Percentiles rank a stretch among this genome's conserved stretches.
These are phyloP conservation scores for Paedocypris sp. DNA, from an alignment of 2,113 vertebrate genomes.

Conservation along the genomic window DNA sequence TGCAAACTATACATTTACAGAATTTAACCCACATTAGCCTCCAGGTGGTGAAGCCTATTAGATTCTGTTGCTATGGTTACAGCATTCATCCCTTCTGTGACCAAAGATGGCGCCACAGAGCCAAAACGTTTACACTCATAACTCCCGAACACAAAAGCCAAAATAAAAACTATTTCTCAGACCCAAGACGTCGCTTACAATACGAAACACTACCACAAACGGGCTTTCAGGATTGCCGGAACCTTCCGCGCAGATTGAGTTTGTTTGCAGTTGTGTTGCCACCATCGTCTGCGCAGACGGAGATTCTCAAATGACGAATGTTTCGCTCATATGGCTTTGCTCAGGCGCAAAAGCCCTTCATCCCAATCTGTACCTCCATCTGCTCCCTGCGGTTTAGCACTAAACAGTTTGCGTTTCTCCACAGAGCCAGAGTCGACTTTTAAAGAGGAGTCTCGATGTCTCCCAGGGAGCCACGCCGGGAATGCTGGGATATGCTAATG, in stretches of 20 bases:
- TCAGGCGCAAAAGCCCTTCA: constrained; percentile 45
- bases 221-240: too few relatives aligned
- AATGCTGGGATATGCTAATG: background rate
- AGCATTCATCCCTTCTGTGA: too few relatives aligned
- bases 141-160: too few relatives aligned
- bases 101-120: too few relatives aligned
- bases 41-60: too few relatives aligned
- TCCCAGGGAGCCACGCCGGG: background rate
- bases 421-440: constrained; percentile 30
- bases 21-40: too few relatives aligned
- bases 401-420: constrained; percentile 26
- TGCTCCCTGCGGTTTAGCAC: constrained; percentile 48
- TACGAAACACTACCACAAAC: too few relatives aligned
- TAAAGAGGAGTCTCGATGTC: constrained; percentile 3
- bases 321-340: constrained; percentile 46
- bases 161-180: too few relatives aligned
- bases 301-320: constrained; percentile 42
- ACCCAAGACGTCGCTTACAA: too few relatives aligned
- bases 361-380: constrained; percentile 55
- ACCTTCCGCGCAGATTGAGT: background rate
- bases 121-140: too few relatives aligned
- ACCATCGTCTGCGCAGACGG: constrained; percentile 17
- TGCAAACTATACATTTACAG: too few relatives aligned
- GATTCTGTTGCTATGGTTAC: too few relatives aligned
- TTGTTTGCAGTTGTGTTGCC: background rate